phyloP scores from a whole-genome alignment of 2,888 invertebrate species.

The Lochmaea crataegi region DNA sequence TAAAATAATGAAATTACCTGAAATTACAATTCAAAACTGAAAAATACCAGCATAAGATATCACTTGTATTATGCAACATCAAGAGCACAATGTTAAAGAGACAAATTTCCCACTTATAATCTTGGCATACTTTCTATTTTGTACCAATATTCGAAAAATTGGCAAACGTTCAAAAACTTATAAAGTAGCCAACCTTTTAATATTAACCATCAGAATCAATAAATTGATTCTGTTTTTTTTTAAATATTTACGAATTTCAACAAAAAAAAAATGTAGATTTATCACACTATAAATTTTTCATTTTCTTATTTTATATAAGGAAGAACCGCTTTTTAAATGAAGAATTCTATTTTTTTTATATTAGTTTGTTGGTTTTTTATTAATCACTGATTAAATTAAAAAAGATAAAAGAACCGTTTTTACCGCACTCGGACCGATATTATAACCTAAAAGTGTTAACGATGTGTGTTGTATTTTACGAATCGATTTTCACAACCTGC shows the following conservation, averaged over 20 bases:
- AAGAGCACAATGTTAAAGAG: conserved; percentile 25
- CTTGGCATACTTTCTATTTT: conserved; percentile 22
- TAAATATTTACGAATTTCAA: conserved; percentile 33
- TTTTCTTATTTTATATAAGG: conserved; percentile 31
- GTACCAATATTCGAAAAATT: conserved; percentile 22
- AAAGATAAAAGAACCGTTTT: conserved; percentile 5
- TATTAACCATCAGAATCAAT: conserved; percentile 32
- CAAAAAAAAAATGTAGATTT: conserved; percentile 27
- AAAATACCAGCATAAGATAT: conserved; percentile 32
- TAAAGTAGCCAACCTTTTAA: conserved; percentile 24
- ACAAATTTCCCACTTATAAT: conserved; percentile 20
- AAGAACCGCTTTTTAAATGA: conserved; percentile 42
- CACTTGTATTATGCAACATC: conserved; percentile 20
- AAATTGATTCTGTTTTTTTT: conserved; percentile 20
- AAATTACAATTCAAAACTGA: conserved; percentile 37
- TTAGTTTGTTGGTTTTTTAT: conserved; percentile 33
- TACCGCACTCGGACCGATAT: conserved; percentile 20
- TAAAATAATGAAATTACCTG: conserved; percentile 35
- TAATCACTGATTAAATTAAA: conserved; percentile 32
- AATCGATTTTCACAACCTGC: conserved; percentile 43
- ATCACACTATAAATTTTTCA: conserved; percentile 49
- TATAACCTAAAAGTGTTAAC: conserved; percentile 32
- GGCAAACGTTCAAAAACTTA: conserved; percentile 33
- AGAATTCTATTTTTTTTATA: conserved; percentile 9
- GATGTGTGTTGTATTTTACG: too few species aligned